Percentiles rank a stretch among this genome's conserved stretches.
phyloP scores from a whole-genome alignment of 2,888 invertebrate species.

The Patella ulyssiponensis region DNA sequence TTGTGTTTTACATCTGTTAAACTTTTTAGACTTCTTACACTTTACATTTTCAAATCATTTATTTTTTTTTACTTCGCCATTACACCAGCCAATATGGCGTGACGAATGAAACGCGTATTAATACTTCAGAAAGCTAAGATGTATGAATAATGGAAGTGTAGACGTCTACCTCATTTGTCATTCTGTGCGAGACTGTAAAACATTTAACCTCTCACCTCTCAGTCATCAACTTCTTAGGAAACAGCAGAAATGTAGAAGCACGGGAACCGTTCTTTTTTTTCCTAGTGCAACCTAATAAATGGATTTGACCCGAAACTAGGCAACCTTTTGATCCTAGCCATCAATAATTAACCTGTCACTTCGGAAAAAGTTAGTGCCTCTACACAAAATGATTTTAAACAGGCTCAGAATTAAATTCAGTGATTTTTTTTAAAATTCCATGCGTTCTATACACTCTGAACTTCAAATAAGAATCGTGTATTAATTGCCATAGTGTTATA shows the following conservation, averaged over 20 bases:
- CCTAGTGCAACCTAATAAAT: not conserved
- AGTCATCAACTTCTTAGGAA: not conserved
- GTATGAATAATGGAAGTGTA: not conserved
- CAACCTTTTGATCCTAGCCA: not conserved
- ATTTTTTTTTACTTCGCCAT: not conserved
- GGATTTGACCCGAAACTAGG: not conserved
- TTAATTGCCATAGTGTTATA: too few species aligned
- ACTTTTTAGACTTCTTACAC: not conserved
- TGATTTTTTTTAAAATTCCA: too few species aligned
- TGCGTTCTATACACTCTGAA: too few species aligned
- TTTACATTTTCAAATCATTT: not conserved
- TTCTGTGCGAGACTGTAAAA: not conserved
- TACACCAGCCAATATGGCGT: conserved; percentile 5
- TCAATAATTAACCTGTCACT: not conserved
- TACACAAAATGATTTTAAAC: too few species aligned
- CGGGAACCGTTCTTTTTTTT: not conserved
- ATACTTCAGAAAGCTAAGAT: not conserved
- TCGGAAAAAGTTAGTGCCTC: not conserved
- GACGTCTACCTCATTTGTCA: not conserved
- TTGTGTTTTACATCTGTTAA: conserved; percentile 4
- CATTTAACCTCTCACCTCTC: conserved; percentile 5
- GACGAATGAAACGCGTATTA: not conserved
- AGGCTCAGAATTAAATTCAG: too few species aligned
- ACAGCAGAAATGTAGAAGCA: not conserved
- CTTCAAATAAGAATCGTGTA: too few species aligned